These are phyloP conservation scores for Benitochromis conjunctus DNA, from an alignment of 2,113 vertebrate species.

Conservation along the genomic window DNA sequence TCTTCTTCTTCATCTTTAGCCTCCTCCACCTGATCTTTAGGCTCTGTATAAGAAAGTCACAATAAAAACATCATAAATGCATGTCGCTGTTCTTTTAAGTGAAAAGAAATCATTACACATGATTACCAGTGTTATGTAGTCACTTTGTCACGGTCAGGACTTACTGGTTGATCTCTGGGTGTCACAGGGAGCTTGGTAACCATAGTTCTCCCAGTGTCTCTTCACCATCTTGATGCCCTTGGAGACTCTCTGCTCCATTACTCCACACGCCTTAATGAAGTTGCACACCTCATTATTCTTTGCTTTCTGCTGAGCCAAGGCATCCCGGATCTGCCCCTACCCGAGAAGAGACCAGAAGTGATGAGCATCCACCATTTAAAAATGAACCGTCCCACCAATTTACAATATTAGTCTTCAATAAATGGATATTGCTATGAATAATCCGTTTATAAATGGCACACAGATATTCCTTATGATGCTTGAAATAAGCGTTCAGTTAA, in stretches of 20 bases:
- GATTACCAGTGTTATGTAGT: neutral
- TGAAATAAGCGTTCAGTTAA: neutral
- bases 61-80: neutral
- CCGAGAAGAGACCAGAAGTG: neutral
- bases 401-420: neutral
- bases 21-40: neutral
- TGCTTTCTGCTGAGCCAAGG: constrained; percentile 60
- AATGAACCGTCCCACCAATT: neutral
- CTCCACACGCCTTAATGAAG: constrained; percentile 78
- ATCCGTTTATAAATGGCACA: neutral
- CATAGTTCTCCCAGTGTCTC: constrained; percentile 81
- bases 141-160: neutral
- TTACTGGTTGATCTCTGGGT: constrained; percentile 68
- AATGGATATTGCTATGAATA: neutral
- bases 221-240: constrained; percentile 75
- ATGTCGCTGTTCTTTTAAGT: neutral
- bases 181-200: constrained; percentile 66
- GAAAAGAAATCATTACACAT: neutral
- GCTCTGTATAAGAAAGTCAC: neutral
- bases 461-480: neutral
- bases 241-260: constrained; percentile 75
- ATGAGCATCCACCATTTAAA: neutral
- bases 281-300: constrained; percentile 52
- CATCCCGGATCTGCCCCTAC: constrained; percentile 73
- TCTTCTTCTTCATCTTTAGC: neutral